Conservation (phyloP, 2,888 invertebrate genomes). For the Rosalia funebris region DNA sequence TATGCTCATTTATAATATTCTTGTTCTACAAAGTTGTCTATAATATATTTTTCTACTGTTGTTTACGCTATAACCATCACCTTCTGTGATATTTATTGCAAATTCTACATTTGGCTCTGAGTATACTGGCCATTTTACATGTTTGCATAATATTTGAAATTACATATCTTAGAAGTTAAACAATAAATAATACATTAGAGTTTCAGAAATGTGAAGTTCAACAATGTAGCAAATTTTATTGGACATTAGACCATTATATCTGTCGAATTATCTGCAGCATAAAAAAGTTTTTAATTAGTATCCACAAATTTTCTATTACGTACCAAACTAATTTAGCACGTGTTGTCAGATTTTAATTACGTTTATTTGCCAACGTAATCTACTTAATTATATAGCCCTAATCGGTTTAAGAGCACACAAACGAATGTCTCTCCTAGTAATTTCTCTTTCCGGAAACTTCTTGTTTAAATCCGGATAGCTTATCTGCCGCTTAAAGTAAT, state of each 20-base stretch:
- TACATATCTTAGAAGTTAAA: too few species aligned
- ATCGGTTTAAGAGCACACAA: constrained; percentile 25
- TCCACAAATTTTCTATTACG: constrained; percentile 2
- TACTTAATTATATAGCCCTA: constrained; percentile 24
- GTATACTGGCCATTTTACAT: too few species aligned
- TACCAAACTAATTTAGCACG: constrained; percentile 17
- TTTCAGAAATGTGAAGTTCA: too few species aligned
- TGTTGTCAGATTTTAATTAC: constrained; percentile 27
- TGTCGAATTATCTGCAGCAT: neutral
- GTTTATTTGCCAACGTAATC: constrained; percentile 28
- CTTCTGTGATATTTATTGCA: too few species aligned
- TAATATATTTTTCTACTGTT: too few species aligned
- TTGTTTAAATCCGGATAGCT: constrained; percentile 17
- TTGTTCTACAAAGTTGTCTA: too few species aligned
- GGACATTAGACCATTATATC: neutral
- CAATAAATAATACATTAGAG: too few species aligned
- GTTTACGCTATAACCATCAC: too few species aligned
- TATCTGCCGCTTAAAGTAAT: constrained; percentile 15
- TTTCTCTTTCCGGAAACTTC: constrained; percentile 24
- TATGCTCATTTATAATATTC: too few species aligned
- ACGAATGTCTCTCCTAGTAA: constrained; percentile 19
- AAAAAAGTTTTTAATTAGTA: constrained; percentile 1
- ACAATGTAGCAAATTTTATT: neutral
- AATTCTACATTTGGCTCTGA: too few species aligned
- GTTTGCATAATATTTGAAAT: too few species aligned